These are phyloP conservation scores for Nycticebus coucang DNA, from an alignment of 2,113 vertebrate genomes.

Conservation along the genomic window DNA sequence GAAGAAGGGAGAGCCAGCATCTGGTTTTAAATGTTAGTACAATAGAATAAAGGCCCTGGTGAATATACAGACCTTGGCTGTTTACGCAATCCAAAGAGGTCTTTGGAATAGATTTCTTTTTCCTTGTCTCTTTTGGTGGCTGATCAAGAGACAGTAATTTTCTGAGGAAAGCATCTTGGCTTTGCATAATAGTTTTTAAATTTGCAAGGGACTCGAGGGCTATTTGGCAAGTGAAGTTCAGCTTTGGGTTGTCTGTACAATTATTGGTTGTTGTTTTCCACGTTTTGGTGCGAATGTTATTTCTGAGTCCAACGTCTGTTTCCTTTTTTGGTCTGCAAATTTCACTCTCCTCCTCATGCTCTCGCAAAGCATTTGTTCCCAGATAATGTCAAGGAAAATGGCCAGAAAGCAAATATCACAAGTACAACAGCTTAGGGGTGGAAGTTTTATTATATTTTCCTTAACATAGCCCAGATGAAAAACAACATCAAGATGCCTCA, in stretches of 20 bases:
- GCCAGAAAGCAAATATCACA: not conserved
- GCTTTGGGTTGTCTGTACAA: not conserved
- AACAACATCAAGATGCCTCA: not conserved
- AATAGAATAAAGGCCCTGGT: slow-evolving; percentile 28
- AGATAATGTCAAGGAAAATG: slow-evolving; percentile 31
- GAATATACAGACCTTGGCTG: not conserved
- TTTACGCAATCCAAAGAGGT: not conserved
- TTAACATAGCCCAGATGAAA: slow-evolving; percentile 17
- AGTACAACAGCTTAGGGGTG: not conserved
- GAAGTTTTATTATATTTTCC: slow-evolving; percentile 29
- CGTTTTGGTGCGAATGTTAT: not conserved
- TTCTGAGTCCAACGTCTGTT: not conserved
- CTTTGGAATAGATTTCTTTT: not conserved
- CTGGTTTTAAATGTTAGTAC: slow-evolving; percentile 53
- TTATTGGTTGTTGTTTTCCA: not conserved
- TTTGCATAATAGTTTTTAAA: slow-evolving; percentile 7
- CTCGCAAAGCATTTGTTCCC: not conserved
- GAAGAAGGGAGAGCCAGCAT: slow-evolving; percentile 27
- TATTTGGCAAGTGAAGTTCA: not conserved
- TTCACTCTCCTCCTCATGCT: not conserved
- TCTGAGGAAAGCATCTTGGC: not conserved
- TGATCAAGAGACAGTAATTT: slow-evolving; percentile 14
- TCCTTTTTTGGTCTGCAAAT: slow-evolving; percentile 15
- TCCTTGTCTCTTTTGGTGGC: not conserved
- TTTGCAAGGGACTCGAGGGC: not conserved